Evolutionary conservation across 2,797 vertebrate genomes (phyloP), one percentile per base, ranked within the genome.

Genomic region (Australoheros facetus): DNA sequence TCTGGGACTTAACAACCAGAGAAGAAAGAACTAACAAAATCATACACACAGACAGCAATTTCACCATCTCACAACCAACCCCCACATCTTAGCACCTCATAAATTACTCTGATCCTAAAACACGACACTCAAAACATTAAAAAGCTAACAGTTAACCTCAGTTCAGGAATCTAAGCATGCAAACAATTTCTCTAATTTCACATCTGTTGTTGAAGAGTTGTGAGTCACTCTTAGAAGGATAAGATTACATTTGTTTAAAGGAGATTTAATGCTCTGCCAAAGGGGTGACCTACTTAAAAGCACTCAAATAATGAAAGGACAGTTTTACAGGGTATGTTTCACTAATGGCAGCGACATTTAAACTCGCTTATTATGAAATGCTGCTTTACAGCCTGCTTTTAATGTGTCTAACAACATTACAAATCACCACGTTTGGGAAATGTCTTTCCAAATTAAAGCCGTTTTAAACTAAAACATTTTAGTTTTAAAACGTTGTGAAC

Each of bases 121-220:
- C 79, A 57, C 1, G 59, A 87, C 16, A 64, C 78, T 23, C 54
- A 1, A 58, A 39, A 69, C 28, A 84, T 54, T 45, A 45, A 45
- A 21, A 53, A 79, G 42, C 78, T 81, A 82, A 82, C 82, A 79
- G 81, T 82, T 83, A 51, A 62, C 34, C 21, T 0, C 1, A 1
- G 0, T n/a, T 7, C 26, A 26, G 64, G 79, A 4, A 75, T 55
- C 21, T 34, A 19, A 57, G 21, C 17, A 13, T 2, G 28, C 21
- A 83, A 57, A 62, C 56, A 62, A 51, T 48, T 19, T 79, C 48
- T 55, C 26, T 0, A 26, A 23, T 19, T 53, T 4, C 14, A 51
- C 2, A 23, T 73, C 2, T 39, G 53, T 32, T 10, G 7, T 54
- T n/a, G 4, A 19, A 21, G 3, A 58, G 37, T 56, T 42, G 42